A percentile compares a stretch with the other conserved stretches of the same genome.
phyloP scores from a whole-genome alignment of 2,113 vertebrate genomes.

The Oryzias woworae region DNA sequence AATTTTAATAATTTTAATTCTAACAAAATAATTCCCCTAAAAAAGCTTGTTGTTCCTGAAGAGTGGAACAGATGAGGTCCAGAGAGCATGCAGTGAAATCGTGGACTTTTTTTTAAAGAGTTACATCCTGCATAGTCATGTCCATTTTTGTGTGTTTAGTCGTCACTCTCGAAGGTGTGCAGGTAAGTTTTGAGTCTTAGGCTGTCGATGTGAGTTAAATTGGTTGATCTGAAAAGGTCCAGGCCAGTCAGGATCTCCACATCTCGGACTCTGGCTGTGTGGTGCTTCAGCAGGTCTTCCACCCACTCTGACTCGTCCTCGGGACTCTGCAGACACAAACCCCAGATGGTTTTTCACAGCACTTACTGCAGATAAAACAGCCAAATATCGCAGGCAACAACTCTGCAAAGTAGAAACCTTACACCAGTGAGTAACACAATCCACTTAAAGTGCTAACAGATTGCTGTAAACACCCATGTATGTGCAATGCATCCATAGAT shows the following conservation, averaged over 20 bases:
- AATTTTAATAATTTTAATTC: conserved; percentile 22
- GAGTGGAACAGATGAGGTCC: conserved; percentile 21
- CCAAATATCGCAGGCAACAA: too few species aligned
- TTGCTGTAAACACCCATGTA: too few species aligned
- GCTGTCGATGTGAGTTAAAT: conserved; percentile 83
- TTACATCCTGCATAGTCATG: conserved; percentile 12
- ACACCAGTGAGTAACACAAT: too few species aligned
- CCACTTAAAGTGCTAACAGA: too few species aligned
- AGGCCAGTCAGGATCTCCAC: conserved; percentile 91
- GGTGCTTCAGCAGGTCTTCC: conserved; percentile 89
- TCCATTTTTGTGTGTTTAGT: conserved; percentile 72
- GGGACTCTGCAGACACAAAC: conserved; percentile 72
- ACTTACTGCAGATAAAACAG: too few species aligned
- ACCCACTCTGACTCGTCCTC: conserved; percentile 90
- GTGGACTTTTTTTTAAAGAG: conserved; percentile 19
- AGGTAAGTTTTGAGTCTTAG: conserved; percentile 93
- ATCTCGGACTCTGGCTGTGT: conserved; percentile 90
- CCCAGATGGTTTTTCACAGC: not conserved
- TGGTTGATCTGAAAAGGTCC: conserved; percentile 88
- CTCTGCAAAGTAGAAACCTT: too few species aligned
- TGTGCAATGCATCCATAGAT: too few species aligned
- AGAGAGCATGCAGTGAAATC: conserved; percentile 20
- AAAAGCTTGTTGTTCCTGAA: conserved; percentile 20
- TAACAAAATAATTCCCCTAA: conserved; percentile 8
- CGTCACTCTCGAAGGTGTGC: conserved; percentile 91